Percentiles rank a stretch among this genome's conserved stretches.
These are phyloP conservation scores for Eupeodes corollae DNA, from an alignment of 1,140 invertebrate genomes.

Conservation along the genomic window DNA sequence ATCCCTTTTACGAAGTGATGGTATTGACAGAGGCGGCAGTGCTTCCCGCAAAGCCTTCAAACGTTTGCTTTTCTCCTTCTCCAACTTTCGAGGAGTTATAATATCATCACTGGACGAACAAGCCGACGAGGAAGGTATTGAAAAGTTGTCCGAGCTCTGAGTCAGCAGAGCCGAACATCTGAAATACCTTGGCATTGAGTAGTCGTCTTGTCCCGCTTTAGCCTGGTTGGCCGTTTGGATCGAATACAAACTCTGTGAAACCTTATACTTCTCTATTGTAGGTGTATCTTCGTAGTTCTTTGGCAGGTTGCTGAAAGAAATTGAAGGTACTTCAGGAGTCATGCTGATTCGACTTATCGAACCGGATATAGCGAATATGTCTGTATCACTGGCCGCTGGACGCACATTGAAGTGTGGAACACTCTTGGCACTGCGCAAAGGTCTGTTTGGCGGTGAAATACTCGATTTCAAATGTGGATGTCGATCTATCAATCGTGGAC, in stretches of 20 bases:
- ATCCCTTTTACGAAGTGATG: slow-evolving; percentile 31
- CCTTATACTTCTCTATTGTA: slow-evolving; percentile 35
- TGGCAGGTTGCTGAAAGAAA: slow-evolving; percentile 31
- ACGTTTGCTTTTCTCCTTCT: slow-evolving; percentile 32
- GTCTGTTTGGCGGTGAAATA: slow-evolving; percentile 19
- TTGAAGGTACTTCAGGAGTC: slow-evolving; percentile 36
- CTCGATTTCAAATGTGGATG: slow-evolving; percentile 20
- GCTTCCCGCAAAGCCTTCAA: slow-evolving; percentile 29
- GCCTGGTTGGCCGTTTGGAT: slow-evolving; percentile 33
- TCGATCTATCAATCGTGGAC: slow-evolving; percentile 26
- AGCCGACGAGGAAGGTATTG: slow-evolving; percentile 14
- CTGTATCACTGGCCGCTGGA: slow-evolving; percentile 27
- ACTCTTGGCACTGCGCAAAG: slow-evolving; percentile 26
- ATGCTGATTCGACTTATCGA: slow-evolving; percentile 30
- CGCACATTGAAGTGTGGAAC: slow-evolving; percentile 31
- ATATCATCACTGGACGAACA: slow-evolving; percentile 23
- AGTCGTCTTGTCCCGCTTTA: slow-evolving; percentile 23
- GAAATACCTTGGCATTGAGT: slow-evolving; percentile 36
- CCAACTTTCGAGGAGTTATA: slow-evolving; percentile 10
- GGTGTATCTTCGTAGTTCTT: slow-evolving; percentile 37
- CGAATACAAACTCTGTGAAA: slow-evolving; percentile 31
- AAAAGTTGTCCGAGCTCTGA: slow-evolving; percentile 27
- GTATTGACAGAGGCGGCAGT: slow-evolving; percentile 31
- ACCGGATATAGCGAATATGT: slow-evolving; percentile 33
- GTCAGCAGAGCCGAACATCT: slow-evolving; percentile 26